Evolutionary conservation across 2,113 vertebrate genomes (phyloP).

Genomic region (Holacanthus passer): DNA sequence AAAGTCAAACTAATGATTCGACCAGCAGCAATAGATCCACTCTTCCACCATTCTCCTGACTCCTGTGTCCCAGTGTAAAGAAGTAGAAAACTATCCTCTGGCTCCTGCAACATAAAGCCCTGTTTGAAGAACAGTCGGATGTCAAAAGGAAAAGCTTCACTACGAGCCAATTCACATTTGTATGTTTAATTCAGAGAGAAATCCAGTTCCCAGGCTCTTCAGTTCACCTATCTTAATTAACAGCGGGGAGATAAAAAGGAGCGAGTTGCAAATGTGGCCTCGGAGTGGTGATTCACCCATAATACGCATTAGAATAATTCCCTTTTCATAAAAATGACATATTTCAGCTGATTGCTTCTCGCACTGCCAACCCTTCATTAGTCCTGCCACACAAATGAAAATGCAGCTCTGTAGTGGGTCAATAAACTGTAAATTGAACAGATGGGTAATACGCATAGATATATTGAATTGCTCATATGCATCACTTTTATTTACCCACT

Average conservation of each 20-base stretch:
- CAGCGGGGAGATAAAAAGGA: conserved; percentile 65
- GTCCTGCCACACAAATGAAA: conserved; percentile 25
- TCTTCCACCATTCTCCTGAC: too few relatives aligned
- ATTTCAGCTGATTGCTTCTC: conserved; percentile 61
- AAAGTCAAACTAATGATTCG: neutral
- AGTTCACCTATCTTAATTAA: conserved; percentile 71
- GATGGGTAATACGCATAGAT: neutral
- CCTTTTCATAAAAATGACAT: conserved; percentile 63
- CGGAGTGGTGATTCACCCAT: conserved; percentile 58
- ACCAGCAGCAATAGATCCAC: too few relatives aligned
- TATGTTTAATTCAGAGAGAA: conserved; percentile 56
- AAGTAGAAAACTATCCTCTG: too few relatives aligned
- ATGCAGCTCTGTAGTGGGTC: neutral
- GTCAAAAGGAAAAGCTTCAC: conserved; percentile 18
- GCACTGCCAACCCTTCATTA: conserved; percentile 54
- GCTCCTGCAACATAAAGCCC: neutral
- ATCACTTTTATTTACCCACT: neutral
- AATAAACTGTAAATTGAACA: neutral
- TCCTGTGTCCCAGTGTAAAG: too few relatives aligned
- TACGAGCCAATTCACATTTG: conserved; percentile 19
- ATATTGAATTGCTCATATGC: neutral
- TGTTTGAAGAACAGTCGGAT: conserved; percentile 11
- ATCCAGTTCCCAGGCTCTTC: conserved; percentile 58
- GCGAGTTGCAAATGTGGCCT: conserved; percentile 61
- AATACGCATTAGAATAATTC: conserved; percentile 65